Evolutionary conservation across 1,140 invertebrate genomes (phyloP), one percentile per base, ranked within the genome.

Genomic region (Araneus ventricosus): DNA sequence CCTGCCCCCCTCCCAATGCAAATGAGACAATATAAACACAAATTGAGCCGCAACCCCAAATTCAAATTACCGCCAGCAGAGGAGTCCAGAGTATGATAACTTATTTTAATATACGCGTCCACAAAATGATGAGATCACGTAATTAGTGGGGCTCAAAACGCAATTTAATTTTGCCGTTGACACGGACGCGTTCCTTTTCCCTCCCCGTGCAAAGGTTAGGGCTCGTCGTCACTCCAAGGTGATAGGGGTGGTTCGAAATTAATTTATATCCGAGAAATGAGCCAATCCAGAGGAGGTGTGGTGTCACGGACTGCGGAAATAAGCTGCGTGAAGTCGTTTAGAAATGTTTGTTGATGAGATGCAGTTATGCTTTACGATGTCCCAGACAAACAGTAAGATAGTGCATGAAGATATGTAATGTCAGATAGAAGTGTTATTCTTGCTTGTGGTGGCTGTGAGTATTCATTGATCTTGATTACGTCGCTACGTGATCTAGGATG

Each of bases 21-120:
- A 88, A 70, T 70, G 61, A 45, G 61, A 52, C 37, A 80, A 80
- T 59, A 90, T 79, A 80, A 90, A 90, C 57, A 88, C 61, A 88
- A 88, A 88, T 70, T 67, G 87, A 70, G 67, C 87, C 34, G 37
- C 67, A 67, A 70, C 37, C 59, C 57, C 59, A 45, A 67, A 75
- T 75, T 70, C 39, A 88, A 88, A 70, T 67, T 88, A 59, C 39
- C 87, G 7, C n/a, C 34, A 59, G 52, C n/a, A 39, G 20, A 45
- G 24, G 45, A 39, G 37, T 37, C 27, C 30, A 52, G n/a, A 17
- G 88, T 41, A 45, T 57, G 67, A 90, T 80, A 80, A 80, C 67
- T 80, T 90, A 90, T 80, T 90, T 90, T 90, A 90, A 90, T 90
- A 90, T 90, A 39, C 30, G 88, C 39, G 41, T 57, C 82, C 82